Evolutionary conservation across 2,888 invertebrate genomes (phyloP).

Genomic region (Calameuta filiformis): DNA sequence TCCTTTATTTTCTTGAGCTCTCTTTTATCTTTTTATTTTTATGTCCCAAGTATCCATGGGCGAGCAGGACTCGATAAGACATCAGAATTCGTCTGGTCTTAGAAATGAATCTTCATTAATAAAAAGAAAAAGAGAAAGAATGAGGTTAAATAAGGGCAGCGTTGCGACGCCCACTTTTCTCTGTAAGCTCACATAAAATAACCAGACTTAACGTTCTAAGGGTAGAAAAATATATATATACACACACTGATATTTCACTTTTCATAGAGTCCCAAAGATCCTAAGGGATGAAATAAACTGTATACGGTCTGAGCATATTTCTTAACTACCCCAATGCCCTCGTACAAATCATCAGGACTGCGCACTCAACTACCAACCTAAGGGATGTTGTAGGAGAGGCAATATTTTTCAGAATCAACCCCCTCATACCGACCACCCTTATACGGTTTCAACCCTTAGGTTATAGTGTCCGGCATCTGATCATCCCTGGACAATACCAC

Average conservation of each 20-base stretch:
- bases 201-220: background rate
- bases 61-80: background rate
- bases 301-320: background rate
- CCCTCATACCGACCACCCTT: background rate
- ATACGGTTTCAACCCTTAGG: background rate
- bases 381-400: conserved; percentile 39
- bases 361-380: conserved; percentile 7
- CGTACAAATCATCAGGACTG: conserved; percentile 45
- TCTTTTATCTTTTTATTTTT: conserved; percentile 7
- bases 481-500: background rate
- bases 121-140: background rate
- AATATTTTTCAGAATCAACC: conserved; percentile 44
- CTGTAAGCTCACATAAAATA: background rate
- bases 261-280: conserved; percentile 8
- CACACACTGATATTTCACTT: conserved; percentile 1
- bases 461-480: background rate
- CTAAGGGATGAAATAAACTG: conserved; percentile 12
- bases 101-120: background rate
- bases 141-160: background rate
- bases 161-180: background rate
- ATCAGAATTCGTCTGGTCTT: background rate
- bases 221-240: background rate
- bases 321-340: conserved; percentile 12
- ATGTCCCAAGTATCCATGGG: background rate
- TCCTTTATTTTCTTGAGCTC: background rate